These are phyloP conservation scores for Pithys albifrons DNA, from an alignment of 2,113 vertebrate species.

Conservation along the genomic window DNA sequence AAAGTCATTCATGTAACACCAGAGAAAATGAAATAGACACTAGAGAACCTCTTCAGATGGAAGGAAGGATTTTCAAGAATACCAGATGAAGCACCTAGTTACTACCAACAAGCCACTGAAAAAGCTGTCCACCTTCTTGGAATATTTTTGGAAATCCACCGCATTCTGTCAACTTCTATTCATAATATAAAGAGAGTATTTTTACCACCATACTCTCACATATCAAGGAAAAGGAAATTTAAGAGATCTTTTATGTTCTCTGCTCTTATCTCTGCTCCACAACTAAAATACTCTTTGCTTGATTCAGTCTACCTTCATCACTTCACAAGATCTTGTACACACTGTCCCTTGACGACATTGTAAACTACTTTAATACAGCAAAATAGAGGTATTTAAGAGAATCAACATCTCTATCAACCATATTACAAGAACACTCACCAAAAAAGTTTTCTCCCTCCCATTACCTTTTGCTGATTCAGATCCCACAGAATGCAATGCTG, in stretches of 20 bases:
- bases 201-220: background rate
- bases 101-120: background rate
- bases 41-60: background rate
- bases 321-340: background rate
- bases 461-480: background rate
- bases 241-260: background rate
- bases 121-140: background rate
- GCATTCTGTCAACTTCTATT: conserved; percentile 13
- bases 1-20: background rate
- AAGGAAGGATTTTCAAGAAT: background rate
- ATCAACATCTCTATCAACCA: background rate
- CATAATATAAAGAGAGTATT: background rate
- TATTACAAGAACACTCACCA: background rate
- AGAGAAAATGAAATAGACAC: background rate
- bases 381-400: background rate
- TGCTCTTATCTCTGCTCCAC: background rate
- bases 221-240: background rate
- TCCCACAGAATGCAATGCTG: background rate
- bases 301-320: background rate
- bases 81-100: background rate
- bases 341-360: background rate
- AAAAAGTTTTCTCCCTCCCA: background rate
- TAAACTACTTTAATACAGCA: background rate
- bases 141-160: conserved; percentile 26
- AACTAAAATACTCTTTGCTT: background rate